Percentiles rank a stretch among this genome's conserved stretches.
These are phyloP conservation scores for Austrofundulus limnaeus DNA, from an alignment of 2,113 vertebrate genomes.

Conservation along the genomic window DNA sequence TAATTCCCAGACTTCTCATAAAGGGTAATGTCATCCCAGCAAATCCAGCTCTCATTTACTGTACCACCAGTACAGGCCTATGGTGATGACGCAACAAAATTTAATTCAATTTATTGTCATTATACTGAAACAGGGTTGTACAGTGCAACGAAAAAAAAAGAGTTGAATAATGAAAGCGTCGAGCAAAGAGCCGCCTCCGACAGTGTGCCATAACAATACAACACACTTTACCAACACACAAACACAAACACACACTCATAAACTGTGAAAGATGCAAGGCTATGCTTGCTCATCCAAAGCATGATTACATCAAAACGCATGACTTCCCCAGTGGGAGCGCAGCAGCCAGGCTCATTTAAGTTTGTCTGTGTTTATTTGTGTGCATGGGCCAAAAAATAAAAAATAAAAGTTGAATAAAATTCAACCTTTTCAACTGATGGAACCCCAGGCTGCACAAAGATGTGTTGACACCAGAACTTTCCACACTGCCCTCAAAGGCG, in stretches of 20 bases:
- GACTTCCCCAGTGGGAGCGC: conserved; percentile 59
- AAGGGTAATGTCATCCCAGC: conserved; percentile 14
- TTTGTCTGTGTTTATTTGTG: conserved; percentile 20
- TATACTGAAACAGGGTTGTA: too few relatives aligned
- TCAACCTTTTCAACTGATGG: conserved; percentile 37
- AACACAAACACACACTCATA: conserved; percentile 45
- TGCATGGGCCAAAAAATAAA: conserved; percentile 14
- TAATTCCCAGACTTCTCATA: background rate
- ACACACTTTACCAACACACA: conserved; percentile 31
- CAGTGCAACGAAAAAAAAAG: too few relatives aligned
- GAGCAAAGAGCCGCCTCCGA: conserved; percentile 31
- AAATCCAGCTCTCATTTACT: conserved; percentile 34
- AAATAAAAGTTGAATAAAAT: conserved; percentile 28
- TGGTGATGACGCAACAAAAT: conserved; percentile 22
- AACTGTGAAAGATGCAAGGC: conserved; percentile 52
- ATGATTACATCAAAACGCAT: conserved; percentile 66
- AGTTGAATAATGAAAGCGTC: conserved; percentile 22
- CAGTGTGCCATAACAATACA: conserved; percentile 31
- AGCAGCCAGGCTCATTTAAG: conserved; percentile 23
- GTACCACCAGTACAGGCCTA: background rate
- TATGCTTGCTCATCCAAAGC: conserved; percentile 51
- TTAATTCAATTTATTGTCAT: too few relatives aligned
- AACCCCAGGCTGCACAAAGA: conserved; percentile 58
- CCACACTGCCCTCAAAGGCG: conserved; percentile 40
- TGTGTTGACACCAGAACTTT: conserved; percentile 19